phyloP scores from a whole-genome alignment of 1,140 invertebrate genomes.

The Mycetomoellerius zeteki region DNA sequence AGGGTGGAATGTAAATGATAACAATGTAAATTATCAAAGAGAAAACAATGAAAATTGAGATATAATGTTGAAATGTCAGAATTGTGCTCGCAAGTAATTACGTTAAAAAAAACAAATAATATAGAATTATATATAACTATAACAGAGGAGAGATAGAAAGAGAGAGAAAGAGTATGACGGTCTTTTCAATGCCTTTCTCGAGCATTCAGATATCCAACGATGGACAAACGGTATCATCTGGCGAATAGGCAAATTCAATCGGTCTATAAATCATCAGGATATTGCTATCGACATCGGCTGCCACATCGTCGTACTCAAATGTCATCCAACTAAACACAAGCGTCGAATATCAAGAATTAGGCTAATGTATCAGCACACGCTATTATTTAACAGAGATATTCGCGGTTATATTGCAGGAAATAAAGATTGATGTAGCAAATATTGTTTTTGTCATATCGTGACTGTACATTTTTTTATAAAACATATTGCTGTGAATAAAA shows the following conservation, averaged over 20 bases:
- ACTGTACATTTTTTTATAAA: neutral
- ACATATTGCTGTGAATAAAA: neutral
- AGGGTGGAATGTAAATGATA: too few species aligned
- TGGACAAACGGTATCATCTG: conserved; percentile 51
- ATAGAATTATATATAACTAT: neutral
- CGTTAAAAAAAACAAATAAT: too few species aligned
- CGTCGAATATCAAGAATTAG: neutral
- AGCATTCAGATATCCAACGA: conserved; percentile 15
- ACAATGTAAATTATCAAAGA: too few species aligned
- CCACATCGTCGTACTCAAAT: conserved; percentile 8
- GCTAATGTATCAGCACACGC: neutral
- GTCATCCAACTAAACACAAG: conserved; percentile 18
- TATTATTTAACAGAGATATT: conserved; percentile 15
- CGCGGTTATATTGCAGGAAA: neutral
- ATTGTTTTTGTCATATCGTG: neutral
- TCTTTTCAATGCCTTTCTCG: neutral
- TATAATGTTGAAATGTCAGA: too few species aligned
- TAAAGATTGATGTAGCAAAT: neutral
- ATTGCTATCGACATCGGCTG: conserved; percentile 29
- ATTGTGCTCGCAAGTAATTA: too few species aligned
- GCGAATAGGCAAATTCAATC: conserved; percentile 52
- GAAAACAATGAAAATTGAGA: too few species aligned
- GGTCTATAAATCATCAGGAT: conserved; percentile 45
- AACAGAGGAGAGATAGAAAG: neutral
- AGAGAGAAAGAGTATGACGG: neutral